Evolutionary conservation across 2,797 vertebrate genomes (phyloP).

Genomic region (Chiloscyllium punctatum): DNA sequence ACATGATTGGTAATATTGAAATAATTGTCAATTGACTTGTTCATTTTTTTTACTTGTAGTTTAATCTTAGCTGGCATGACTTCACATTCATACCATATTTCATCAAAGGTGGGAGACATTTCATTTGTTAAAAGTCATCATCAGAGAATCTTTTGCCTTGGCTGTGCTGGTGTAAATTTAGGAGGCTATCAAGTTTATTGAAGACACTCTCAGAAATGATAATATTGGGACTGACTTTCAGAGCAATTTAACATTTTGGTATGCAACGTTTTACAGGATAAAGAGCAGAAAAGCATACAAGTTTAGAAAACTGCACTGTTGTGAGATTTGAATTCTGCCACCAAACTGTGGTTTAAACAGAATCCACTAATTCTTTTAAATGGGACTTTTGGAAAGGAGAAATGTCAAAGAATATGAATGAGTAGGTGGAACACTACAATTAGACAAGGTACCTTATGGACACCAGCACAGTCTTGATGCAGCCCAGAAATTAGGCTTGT

Average conservation of each 20-base stretch:
- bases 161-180: not conserved
- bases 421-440: not conserved
- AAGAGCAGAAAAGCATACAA: not conserved
- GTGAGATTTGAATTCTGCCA: not conserved
- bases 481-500: too few species aligned
- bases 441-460: not conserved
- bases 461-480: not conserved
- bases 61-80: not conserved
- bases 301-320: not conserved
- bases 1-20: not conserved
- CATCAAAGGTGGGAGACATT: too few species aligned
- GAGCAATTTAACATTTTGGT: not conserved
- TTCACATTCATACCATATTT: too few species aligned
- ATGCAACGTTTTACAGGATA: not conserved
- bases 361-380: not conserved
- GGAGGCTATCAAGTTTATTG: not conserved
- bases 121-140: too few species aligned
- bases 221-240: not conserved
- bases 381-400: not conserved
- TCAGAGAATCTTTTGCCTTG: not conserved
- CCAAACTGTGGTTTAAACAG: not conserved
- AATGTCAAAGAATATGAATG: not conserved
- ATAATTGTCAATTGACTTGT: not conserved
- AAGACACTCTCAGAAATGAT: not conserved
- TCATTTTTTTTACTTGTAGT: not conserved